Base-by-base conservation (phyloP, 2,113 vertebrate genomes). In the Tricholaema leucomelas region DNA sequence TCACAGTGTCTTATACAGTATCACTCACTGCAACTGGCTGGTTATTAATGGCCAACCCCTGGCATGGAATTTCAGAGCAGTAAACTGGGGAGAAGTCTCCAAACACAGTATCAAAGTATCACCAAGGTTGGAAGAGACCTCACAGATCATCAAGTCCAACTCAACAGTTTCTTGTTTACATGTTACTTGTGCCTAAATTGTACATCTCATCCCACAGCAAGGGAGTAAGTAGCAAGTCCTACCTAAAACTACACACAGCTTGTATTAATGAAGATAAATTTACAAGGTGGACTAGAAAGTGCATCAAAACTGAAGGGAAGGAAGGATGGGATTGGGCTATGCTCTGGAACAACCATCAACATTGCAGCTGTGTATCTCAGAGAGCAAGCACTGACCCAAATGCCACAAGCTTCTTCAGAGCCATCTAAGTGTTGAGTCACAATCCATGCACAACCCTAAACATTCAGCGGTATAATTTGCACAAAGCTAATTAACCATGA, bases 401-500 rank as follows among this genome's bases (percentile, higher is more conserved):
- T 0, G 9, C 64, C 94, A 64, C 71, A 66, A 23, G 58, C 46
- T 23, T 75, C 33, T 11, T 48, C 14, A 54, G 35, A 86, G 58
- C 50, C 44, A 24, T 7, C 5, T 14, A 40, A 8, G 31, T 60
- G 93, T n/a, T 8, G 30, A 55, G 16, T 15, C 10, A 2, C 71
- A 86, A 96, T 65, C 94, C 90, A 92, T 11, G 27, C 3, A 19
- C 1, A 85, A 72, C 38, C 31, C 63, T 38, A 59, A 61, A 70
- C 44, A 64, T 31, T 60, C n/a, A 64, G 42, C 35, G 59, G 7
- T 44, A 46, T 88, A 60, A 95, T 96, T 87, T 94, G 35, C 85
- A 80, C 35, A 42, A 48, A 55, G 20, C 24, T 91, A 81, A 95
- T 88, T 94, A 91, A 74, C 13, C 65, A 35, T 81, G 81, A 89